Base-by-base conservation (phyloP, 2,888 invertebrate genomes). In the Carcina quercana region DNA sequence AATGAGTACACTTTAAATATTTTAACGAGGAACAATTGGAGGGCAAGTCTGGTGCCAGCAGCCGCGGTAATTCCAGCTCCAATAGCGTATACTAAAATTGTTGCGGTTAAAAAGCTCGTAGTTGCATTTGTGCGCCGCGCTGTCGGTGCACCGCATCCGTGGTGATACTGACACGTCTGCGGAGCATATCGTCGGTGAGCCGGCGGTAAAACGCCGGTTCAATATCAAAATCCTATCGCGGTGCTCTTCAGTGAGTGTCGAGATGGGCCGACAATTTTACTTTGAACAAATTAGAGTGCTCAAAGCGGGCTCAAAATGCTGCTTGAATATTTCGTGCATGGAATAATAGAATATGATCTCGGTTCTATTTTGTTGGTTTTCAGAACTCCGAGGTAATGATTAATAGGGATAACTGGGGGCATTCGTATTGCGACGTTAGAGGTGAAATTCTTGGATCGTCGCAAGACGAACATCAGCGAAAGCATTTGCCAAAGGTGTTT, bases 51-150 rank as follows among this genome's bases (percentile, higher is more conserved):
- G 50, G 54, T 88, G 88, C 87, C 87, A 89, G 87, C 88, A 88
- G 87, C 87, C 86, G 87, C 87, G 87, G 88, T 88, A 88, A 89
- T 86, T 88, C 88, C 87, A 88, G 87, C 87, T 88, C 86, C 83
- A 84, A 85, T 79, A 86, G 86, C 84, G 86, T 87, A 88, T 89
- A 88, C 87, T 87, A 87, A 88, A 86, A 85, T 88, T 89, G 88
- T 86, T 89, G 88, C 87, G 85, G 85, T 86, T 87, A 86, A 87
- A 87, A 87, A 83, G 86, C 82, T 85, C 86, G 84, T 86, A 84
- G 83, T 29, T 79, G 78, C 73, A 83, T 75, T 63, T 64, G 64
- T 64, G 73, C 68, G 64, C 62, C 66, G 64, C 71, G 72, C 74
- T 69, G 74, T 66, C 64, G 74, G 75, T 75, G 66, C 73, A 66